phyloP scores from a whole-genome alignment of 2,888 invertebrate genomes.

The Ornithoptera alexandrae region DNA sequence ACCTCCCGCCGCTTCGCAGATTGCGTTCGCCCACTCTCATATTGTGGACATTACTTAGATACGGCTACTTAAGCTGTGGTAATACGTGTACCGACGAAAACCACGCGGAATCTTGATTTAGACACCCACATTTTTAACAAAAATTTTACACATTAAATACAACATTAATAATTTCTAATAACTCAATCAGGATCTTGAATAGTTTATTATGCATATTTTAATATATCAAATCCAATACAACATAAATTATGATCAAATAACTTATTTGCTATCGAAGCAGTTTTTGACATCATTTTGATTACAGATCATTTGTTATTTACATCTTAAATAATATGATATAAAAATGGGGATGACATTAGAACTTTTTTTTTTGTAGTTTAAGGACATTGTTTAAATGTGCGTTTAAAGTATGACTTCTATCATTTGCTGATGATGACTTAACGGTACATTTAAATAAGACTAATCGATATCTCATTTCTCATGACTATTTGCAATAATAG shows the following conservation, averaged over 20 bases:
- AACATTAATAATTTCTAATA: too few species aligned
- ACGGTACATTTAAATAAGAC: not conserved
- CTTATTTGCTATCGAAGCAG: too few species aligned
- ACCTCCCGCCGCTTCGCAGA: constrained; percentile 75
- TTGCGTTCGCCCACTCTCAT: constrained; percentile 63
- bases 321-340: too few species aligned
- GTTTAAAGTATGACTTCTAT: not conserved
- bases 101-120: constrained; percentile 1
- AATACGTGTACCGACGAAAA: not conserved
- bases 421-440: not conserved
- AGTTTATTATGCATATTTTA: too few species aligned
- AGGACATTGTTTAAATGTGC: not conserved
- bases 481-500: too few species aligned
- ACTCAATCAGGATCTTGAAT: too few species aligned
- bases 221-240: too few species aligned
- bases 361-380: too few species aligned
- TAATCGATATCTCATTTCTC: not conserved
- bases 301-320: too few species aligned
- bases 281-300: too few species aligned
- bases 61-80: constrained; percentile 14
- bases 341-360: too few species aligned
- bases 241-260: too few species aligned
- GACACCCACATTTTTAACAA: not conserved
- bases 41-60: constrained; percentile 60
- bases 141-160: not conserved